Evolutionary conservation across 2,888 invertebrate species (phyloP).

Genomic region (Callosobruchus maculatus): DNA sequence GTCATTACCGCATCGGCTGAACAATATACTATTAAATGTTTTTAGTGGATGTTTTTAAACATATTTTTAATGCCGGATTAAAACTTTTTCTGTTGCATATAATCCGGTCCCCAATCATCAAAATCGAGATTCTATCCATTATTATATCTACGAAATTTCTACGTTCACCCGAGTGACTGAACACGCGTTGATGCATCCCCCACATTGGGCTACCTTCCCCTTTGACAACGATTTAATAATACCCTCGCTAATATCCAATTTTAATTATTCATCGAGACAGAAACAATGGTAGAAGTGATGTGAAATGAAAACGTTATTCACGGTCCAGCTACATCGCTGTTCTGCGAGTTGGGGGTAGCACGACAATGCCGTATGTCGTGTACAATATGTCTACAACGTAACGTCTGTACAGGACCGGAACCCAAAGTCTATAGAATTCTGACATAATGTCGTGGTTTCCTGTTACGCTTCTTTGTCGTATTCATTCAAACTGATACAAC

Average conservation of each 20-base stretch:
- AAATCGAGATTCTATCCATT: neutral
- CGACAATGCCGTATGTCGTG: neutral
- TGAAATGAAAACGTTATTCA: slow-evolving; percentile 29
- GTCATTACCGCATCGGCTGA: too few relatives aligned
- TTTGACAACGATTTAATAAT: neutral
- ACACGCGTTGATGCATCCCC: neutral
- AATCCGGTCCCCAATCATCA: too few relatives aligned
- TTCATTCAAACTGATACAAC: too few relatives aligned
- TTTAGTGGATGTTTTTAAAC: too few relatives aligned
- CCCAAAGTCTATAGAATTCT: too few relatives aligned
- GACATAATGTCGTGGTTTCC: too few relatives aligned
- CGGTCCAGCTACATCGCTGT: slow-evolving; percentile 12
- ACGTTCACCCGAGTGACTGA: neutral
- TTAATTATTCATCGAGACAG: slow-evolving; percentile 19
- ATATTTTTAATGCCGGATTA: too few relatives aligned
- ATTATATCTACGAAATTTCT: neutral
- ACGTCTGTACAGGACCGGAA: slow-evolving; percentile 11
- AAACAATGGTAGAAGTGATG: slow-evolving; percentile 28
- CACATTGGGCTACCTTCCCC: neutral
- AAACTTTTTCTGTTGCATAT: too few relatives aligned
- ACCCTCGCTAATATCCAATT: slow-evolving; percentile 11
- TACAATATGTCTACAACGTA: slow-evolving; percentile 37
- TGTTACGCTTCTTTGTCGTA: too few relatives aligned
- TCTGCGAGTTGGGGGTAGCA: slow-evolving; percentile 8
- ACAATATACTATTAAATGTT: too few relatives aligned